Evolutionary conservation across 2,888 invertebrate species (phyloP), one percentile per base, ranked within the genome.

Genomic region (Xanthorhoe designata): DNA sequence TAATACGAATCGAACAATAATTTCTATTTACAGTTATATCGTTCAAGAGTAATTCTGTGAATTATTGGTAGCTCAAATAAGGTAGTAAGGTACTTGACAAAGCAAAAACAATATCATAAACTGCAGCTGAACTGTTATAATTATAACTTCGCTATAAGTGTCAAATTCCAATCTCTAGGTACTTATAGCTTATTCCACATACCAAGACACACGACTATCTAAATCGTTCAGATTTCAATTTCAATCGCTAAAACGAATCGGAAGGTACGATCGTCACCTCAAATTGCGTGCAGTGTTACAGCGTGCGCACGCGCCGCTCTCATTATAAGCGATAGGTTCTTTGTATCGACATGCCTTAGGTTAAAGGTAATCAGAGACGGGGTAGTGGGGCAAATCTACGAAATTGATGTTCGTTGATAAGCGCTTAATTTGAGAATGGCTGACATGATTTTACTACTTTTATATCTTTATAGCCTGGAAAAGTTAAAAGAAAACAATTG

Each of bases 181-280:
- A n/a, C n/a, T n/a, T n/a, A n/a, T n/a, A n/a, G n/a, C n/a, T n/a
- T n/a, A 10, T 10, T 51, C 19, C 32, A 51, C 24, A 24, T 49
- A 29, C 45, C 24, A 9, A 47, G 45, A 15, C 38, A 47, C 57
- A 56, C 47, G 63, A 38, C 13, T 7, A 32, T 32, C 13, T 24
- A 47, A 50, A 38, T 54, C 61, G 29, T 64, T 47, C 19, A 64
- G 56, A 64, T 73, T 66, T 62, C 67, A 59, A 71, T 71, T 61
- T 60, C 61, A 32, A 45, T 64, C 35, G 58, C 66, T 69, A 68
- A 72, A 65, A 66, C 24, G 64, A 66, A 24, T 71, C 74, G 72
- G 72, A 74, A 74, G 68, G 69, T 71, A 42, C 66, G 62, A 74
- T 72, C 73, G 75, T 72, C 71, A 72, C 71, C 72, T 72, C 71